A percentile compares a stretch with the other conserved stretches of the same genome.
Evolutionary conservation across 2,888 invertebrate genomes (phyloP).

Genomic region (Hirtodrosophila alboralis): DNA sequence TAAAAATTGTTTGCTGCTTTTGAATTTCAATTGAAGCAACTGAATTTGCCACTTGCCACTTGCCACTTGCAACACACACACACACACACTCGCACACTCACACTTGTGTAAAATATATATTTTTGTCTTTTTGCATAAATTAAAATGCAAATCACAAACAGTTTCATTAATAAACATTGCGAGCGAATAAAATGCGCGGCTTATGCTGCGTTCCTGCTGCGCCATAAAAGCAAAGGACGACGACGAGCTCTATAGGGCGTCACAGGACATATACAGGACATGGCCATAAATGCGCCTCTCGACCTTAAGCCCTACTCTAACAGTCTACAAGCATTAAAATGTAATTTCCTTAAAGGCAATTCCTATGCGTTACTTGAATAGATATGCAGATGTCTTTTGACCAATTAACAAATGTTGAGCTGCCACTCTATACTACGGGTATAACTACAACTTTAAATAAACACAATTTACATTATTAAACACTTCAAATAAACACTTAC

Average conservation of each 20-base stretch:
- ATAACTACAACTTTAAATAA: too few relatives aligned
- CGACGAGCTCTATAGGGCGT: neutral
- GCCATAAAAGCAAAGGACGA: conserved; percentile 60
- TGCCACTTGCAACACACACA: conserved; percentile 4
- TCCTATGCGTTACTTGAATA: conserved; percentile 51
- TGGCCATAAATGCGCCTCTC: conserved; percentile 51
- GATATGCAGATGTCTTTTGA: conserved; percentile 41
- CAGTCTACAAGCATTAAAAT: conserved; percentile 57
- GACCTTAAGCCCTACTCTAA: conserved; percentile 16
- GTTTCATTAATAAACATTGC: conserved; percentile 82
- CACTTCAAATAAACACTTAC: too few relatives aligned
- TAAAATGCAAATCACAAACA: conserved; percentile 82
- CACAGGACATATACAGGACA: too few relatives aligned
- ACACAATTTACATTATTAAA: too few relatives aligned
- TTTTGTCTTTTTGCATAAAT: conserved; percentile 77
- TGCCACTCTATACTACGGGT: too few relatives aligned
- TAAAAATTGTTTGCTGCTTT: conserved; percentile 73
- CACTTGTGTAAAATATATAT: conserved; percentile 23
- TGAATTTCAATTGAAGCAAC: conserved; percentile 72
- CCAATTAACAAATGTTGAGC: conserved; percentile 42
- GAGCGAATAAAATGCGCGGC: conserved; percentile 69
- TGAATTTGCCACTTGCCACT: conserved; percentile 12
- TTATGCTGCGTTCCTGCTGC: conserved; percentile 65
- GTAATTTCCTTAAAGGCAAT: conserved; percentile 59
- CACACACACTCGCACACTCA: conserved; percentile 18